Percentiles rank a stretch among this genome's conserved stretches.
Evolutionary conservation across 2,797 vertebrate species (phyloP).

Genomic region (Sebastes iracundus): DNA sequence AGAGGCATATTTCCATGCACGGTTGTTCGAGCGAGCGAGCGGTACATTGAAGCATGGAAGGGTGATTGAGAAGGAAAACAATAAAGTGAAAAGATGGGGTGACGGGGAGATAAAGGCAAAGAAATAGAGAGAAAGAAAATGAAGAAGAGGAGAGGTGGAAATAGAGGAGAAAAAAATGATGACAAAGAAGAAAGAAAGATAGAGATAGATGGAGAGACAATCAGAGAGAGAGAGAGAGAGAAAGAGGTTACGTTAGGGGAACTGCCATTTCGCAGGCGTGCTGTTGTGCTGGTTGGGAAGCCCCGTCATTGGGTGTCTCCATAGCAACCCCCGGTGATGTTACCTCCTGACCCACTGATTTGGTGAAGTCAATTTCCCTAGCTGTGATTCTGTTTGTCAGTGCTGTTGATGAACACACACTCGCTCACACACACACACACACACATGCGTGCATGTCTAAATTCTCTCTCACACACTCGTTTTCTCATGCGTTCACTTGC

Average conservation of each 20-base stretch:
- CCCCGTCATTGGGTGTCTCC: constrained; percentile 82
- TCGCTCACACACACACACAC: background rate
- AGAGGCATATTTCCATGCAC: constrained; percentile 66
- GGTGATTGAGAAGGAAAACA: constrained; percentile 41
- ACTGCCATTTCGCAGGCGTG: constrained; percentile 76
- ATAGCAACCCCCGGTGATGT: constrained; percentile 84
- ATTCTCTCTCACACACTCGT: background rate
- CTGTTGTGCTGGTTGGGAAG: constrained; percentile 73
- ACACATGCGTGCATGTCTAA: background rate
- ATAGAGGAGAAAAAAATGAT: background rate
- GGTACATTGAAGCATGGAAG: constrained; percentile 44
- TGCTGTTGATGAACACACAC: constrained; percentile 39
- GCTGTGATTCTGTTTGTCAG: constrained; percentile 78
- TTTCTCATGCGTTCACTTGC: constrained; percentile 13
- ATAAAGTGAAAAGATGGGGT: constrained; percentile 19
- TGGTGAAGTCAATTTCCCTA: constrained; percentile 79
- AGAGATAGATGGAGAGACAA: constrained; percentile 4
- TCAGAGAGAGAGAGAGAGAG: constrained; percentile 18
- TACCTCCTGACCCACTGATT: constrained; percentile 85
- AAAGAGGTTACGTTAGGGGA: constrained; percentile 71
- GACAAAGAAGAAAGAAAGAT: constrained; percentile 3
- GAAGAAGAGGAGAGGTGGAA: background rate
- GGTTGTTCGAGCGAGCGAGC: constrained; percentile 43
- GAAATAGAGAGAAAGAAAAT: background rate
- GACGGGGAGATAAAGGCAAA: constrained; percentile 27